Evolutionary conservation across 2,113 vertebrate genomes (phyloP).

Genomic region (Emberiza fucata): DNA sequence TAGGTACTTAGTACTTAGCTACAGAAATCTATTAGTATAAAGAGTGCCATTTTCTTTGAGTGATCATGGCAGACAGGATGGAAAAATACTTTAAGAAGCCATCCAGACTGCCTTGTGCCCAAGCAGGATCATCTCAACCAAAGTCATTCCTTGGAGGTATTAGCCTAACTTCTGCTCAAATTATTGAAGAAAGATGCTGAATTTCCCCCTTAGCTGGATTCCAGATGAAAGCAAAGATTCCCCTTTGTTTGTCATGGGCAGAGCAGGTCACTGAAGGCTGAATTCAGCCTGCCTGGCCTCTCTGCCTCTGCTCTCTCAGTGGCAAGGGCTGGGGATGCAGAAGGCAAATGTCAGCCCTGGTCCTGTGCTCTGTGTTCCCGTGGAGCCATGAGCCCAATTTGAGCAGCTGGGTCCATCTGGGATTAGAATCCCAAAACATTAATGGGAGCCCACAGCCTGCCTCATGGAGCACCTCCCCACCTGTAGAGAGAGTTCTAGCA

Average conservation of each 20-base stretch:
- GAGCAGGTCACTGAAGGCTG: background rate
- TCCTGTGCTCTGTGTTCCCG: rapidly evolving
- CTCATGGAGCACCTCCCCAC: background rate
- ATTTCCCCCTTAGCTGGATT: background rate
- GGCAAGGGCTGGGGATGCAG: background rate
- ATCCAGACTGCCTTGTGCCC: background rate
- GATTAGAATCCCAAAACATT: background rate
- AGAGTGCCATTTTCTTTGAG: background rate
- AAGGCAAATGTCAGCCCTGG: background rate
- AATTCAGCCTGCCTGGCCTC: background rate
- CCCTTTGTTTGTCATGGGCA: background rate
- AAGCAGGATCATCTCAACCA: background rate
- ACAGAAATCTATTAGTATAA: background rate
- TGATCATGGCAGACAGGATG: background rate
- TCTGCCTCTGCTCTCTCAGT: background rate
- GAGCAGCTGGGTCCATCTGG: background rate
- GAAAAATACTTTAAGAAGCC: background rate
- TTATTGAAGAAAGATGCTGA: background rate
- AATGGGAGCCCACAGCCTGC: background rate
- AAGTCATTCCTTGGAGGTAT: background rate
- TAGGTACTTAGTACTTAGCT: background rate
- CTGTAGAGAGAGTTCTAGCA: background rate
- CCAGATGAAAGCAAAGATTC: background rate
- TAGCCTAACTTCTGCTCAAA: background rate
- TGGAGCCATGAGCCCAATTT: background rate